Base-by-base conservation (phyloP, 2,888 invertebrate species). In the Chymomyza caudatula region DNA sequence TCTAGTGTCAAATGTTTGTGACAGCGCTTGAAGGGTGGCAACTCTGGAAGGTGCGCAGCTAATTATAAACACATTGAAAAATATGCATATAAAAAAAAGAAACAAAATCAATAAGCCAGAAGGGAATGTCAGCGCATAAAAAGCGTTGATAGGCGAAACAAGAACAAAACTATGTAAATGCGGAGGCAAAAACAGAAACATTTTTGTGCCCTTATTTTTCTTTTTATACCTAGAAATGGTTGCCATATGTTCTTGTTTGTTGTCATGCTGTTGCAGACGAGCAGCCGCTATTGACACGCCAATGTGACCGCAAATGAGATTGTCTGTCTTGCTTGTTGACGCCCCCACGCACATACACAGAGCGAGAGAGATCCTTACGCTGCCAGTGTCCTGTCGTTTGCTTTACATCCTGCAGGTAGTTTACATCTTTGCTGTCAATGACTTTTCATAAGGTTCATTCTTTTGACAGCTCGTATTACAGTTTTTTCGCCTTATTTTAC, bases 261-360 rank as follows among this genome's bases (percentile, higher is more conserved):
- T 63, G 65, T 56, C 60, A 67, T 57, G 53, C 49, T 51, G 63
- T 58, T 70, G 59, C 22, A 23, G 55, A 51, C 44, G 37, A 22
- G 58, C 29, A 47, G 52, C 52, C 60, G 67, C 73, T 75, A 65
- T 77, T 71, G 85, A 85, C 86, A 86, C 73, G 77, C 65, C 87
- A 75, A 71, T 73, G 73, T 65, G 73, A 71, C 82, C 87, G 57
- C 84, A 86, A 85, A 86, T 85, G 87, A 80, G 87, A 85, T 77
- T 76, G 71, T 78, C 61, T 55, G 67, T 71, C 77, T 64, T 51
- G 70, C 68, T 51, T 62, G 60, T 49, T 60, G 54, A 23, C 20
- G 13, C 23, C 22, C 11, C 15, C 11, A 4, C 11, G 4, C 29
- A 13, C 15, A 19, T 3, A 2, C 15, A 17, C 22, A 11, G 17